Evolutionary conservation across 30 jellyfish, hydroid and myxozoan genomes (phyloP).

Genomic region (Turritopsis dohrnii): DNA sequence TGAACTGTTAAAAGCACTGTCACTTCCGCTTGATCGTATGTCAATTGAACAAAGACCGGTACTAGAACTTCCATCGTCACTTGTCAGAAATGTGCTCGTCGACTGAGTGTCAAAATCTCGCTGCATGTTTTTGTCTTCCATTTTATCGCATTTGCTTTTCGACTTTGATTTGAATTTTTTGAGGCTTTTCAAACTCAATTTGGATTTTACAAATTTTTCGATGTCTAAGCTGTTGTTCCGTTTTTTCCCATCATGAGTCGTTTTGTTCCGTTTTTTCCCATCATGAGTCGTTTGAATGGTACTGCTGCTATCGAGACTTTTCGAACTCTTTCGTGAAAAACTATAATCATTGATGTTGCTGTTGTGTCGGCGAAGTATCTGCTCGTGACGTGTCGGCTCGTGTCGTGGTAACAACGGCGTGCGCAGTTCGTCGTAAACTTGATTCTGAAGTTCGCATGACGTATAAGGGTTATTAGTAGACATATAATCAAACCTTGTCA

Average conservation of each 20-base stretch:
- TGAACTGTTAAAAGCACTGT: slow-evolving; percentile 20
- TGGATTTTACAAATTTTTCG: slow-evolving; percentile 29
- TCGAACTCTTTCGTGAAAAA: slow-evolving; percentile 12
- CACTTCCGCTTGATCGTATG: slow-evolving; percentile 27
- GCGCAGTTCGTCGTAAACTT: slow-evolving; percentile 26
- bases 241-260: neutral
- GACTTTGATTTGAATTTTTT: slow-evolving; percentile 20
- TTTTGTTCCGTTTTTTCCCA: neutral
- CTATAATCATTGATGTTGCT: neutral
- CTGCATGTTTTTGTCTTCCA: neutral
- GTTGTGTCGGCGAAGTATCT: neutral
- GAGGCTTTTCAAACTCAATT: slow-evolving; percentile 29
- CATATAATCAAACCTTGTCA: slow-evolving; percentile 21
- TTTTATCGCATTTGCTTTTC: neutral
- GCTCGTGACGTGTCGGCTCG: neutral
- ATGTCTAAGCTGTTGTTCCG: slow-evolving; percentile 24
- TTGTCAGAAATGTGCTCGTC: slow-evolving; percentile 8
- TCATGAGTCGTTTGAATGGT: neutral
- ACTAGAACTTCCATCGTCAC: slow-evolving; percentile 44
- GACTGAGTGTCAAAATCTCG: slow-evolving; percentile 18
- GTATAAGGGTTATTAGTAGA: slow-evolving; percentile 22
- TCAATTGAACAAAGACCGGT: slow-evolving; percentile 31
- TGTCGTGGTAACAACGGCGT: slow-evolving; percentile 29
- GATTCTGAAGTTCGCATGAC: slow-evolving; percentile 1
- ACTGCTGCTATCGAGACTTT: neutral